These are phyloP conservation scores for Congeria kusceri DNA, from an alignment of 2,888 invertebrate species.

Conservation along the genomic window DNA sequence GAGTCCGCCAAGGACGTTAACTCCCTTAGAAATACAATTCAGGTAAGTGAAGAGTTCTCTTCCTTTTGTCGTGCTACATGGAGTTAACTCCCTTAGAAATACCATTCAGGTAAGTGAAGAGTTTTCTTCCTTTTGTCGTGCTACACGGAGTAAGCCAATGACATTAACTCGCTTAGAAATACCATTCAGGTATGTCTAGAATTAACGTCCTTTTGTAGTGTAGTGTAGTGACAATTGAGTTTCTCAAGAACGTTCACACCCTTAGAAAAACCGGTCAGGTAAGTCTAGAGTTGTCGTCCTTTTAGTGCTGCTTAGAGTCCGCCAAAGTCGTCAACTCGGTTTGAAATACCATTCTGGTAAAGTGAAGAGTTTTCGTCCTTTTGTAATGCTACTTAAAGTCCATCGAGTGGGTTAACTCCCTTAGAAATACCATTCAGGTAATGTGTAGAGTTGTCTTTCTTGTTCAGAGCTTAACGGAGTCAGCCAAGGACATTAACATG, in stretches of 20 bases:
- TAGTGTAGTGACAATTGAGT: too few relatives aligned
- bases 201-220: too few relatives aligned
- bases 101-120: conserved; percentile 1
- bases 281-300: not conserved
- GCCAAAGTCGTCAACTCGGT: conserved; percentile 68
- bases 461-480: too few relatives aligned
- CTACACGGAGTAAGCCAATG: conserved; percentile 15
- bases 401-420: conserved; percentile 39
- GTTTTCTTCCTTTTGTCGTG: too few relatives aligned
- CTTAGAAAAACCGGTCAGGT: conserved; percentile 54
- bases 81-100: not conserved
- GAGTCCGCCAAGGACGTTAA: conserved; percentile 55
- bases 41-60: conserved; percentile 51
- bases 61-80: too few relatives aligned
- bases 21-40: conserved; percentile 46
- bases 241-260: conserved; percentile 40
- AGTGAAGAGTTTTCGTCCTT: too few relatives aligned
- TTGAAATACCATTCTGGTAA: too few relatives aligned
- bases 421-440: conserved; percentile 57
- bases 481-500: too few relatives aligned
- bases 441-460: too few relatives aligned
- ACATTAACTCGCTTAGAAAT: conserved; percentile 48
- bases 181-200: conserved; percentile 50
- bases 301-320: conserved; percentile 17
- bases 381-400: too few relatives aligned